A percentile compares a stretch with the other conserved stretches of the same genome.
Conservation (phyloP, 2,888 invertebrate genomes). For the Escarpia spicata region DNA sequence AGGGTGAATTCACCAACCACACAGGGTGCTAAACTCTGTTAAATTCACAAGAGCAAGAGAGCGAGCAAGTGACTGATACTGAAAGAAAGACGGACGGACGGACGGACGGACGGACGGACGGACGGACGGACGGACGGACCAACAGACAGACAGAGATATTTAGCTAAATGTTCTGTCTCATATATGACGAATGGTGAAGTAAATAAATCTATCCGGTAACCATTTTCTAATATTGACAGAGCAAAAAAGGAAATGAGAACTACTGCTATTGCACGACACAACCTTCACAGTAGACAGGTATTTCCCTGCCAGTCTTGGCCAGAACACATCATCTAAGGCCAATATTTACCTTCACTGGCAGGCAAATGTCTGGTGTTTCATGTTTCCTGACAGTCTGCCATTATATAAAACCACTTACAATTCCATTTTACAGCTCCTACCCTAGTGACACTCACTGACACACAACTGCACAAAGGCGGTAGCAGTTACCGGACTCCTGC, state of each 20-base stretch:
- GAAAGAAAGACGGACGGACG: too few species aligned
- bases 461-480: background rate
- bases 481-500: background rate
- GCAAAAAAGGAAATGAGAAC: background rate
- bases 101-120: too few species aligned
- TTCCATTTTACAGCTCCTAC: background rate
- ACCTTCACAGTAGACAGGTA: background rate
- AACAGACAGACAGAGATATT: too few species aligned
- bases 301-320: background rate
- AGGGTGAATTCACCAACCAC: background rate
- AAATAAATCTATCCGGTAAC: background rate
- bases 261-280: background rate
- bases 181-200: too few species aligned
- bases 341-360: slow-evolving; percentile 13
- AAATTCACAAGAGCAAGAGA: too few species aligned
- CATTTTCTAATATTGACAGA: background rate
- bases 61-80: too few species aligned
- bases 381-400: background rate
- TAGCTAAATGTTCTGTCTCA: too few species aligned
- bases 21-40: too few species aligned
- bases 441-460: background rate
- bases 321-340: background rate
- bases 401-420: slow-evolving; percentile 5
- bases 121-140: too few species aligned
- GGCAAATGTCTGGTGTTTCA: background rate